These are phyloP conservation scores for Drosophila yooni DNA, from an alignment of 2,888 invertebrate genomes.

Conservation along the genomic window DNA sequence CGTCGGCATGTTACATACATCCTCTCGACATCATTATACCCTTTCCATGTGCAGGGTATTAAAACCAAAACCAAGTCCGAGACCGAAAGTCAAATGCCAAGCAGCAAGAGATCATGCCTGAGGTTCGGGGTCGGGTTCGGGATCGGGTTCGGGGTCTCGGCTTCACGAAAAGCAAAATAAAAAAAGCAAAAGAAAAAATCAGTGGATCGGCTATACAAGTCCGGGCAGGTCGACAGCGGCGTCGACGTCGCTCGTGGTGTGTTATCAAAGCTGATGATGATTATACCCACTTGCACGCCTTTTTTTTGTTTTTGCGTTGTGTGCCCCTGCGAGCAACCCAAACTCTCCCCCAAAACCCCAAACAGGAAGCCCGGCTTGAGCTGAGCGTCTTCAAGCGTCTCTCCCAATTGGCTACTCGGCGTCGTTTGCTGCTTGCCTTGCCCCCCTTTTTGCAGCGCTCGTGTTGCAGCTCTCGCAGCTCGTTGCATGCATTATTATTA, in stretches of 20 bases:
- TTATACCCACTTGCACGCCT: conserved; percentile 82
- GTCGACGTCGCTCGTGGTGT: conserved; percentile 73
- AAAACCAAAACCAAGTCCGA: conserved; percentile 36
- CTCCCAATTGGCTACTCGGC: conserved; percentile 71
- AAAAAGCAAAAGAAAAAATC: conserved; percentile 3
- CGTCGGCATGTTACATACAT: not conserved
- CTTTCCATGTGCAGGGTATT: conserved; percentile 1
- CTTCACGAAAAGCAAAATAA: conserved; percentile 8
- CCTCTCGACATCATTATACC: too few species aligned
- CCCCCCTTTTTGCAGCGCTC: conserved; percentile 11
- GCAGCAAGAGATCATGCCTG: conserved; percentile 70
- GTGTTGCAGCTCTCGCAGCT: conserved; percentile 55
- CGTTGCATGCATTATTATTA: conserved; percentile 81
- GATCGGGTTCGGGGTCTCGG: conserved; percentile 40
- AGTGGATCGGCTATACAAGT: conserved; percentile 24
- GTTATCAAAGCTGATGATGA: conserved; percentile 83
- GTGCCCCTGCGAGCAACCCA: conserved; percentile 33
- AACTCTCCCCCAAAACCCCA: conserved; percentile 33
- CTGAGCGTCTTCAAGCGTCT: conserved; percentile 39
- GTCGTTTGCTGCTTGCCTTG: conserved; percentile 28
- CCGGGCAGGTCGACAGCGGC: conserved; percentile 48
- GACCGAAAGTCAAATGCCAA: conserved; percentile 79
- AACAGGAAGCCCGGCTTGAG: conserved; percentile 66
- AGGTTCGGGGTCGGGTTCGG: conserved; percentile 46
- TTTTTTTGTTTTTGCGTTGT: conserved; percentile 48